Conservation (phyloP, 2,888 invertebrate genomes). For the Patella caerulea region DNA sequence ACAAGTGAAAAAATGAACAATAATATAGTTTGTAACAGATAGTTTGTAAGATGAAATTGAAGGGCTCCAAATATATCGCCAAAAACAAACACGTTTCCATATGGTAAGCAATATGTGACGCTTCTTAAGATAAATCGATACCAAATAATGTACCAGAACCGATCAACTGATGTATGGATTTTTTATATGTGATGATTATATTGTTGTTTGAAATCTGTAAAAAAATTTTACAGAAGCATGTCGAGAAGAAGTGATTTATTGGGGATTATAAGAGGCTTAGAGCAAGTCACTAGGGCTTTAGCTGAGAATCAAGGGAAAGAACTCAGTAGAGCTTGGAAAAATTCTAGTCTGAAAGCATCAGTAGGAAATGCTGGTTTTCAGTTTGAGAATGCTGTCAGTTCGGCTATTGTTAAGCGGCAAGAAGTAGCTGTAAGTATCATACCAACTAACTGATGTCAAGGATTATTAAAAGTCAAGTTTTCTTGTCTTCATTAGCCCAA, state of each 20-base stretch:
- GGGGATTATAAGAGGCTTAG: conserved; percentile 63
- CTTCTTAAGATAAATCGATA: too few relatives aligned
- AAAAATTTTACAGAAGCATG: conserved; percentile 43
- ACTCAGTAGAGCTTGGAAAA: conserved; percentile 54
- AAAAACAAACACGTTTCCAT: too few relatives aligned
- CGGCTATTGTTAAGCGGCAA: conserved; percentile 33
- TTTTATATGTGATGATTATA: neutral
- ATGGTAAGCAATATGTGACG: too few relatives aligned
- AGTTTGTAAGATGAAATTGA: too few relatives aligned
- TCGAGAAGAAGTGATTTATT: conserved; percentile 56
- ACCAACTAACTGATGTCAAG: too few relatives aligned
- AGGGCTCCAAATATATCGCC: too few relatives aligned
- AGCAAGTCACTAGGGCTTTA: conserved; percentile 55
- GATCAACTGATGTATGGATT: too few relatives aligned
- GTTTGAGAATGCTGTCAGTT: conserved; percentile 47
- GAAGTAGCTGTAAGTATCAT: conserved; percentile 30
- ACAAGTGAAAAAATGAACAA: too few relatives aligned
- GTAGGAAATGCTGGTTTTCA: conserved; percentile 41
- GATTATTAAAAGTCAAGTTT: too few relatives aligned
- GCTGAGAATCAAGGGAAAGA: conserved; percentile 57
- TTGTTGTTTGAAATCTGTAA: conserved; percentile 48
- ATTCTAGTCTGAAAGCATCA: conserved; percentile 59
- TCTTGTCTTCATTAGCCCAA: too few relatives aligned
- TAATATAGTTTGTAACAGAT: too few relatives aligned
- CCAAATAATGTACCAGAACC: too few relatives aligned